Percentiles rank a stretch among this genome's conserved stretches.
phyloP scores from a whole-genome alignment of 2,888 invertebrate genomes.

The Drosophila setosimentum region DNA sequence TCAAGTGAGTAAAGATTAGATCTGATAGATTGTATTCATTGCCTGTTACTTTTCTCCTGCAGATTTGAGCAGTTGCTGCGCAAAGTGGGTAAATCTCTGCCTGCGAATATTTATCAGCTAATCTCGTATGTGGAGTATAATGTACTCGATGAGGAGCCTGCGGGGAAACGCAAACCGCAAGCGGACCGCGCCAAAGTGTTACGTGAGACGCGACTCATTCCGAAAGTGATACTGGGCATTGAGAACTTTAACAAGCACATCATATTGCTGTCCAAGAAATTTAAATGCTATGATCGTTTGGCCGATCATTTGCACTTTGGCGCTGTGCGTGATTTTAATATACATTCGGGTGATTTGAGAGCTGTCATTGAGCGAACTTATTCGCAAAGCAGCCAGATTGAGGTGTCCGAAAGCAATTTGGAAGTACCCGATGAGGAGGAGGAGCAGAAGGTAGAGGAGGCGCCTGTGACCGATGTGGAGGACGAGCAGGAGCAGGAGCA shows the following conservation, averaged over 20 bases:
- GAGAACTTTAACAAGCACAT: conserved; percentile 88
- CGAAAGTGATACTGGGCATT: conserved; percentile 87
- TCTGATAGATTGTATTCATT: not conserved
- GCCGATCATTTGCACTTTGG: conserved; percentile 87
- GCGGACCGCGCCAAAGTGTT: conserved; percentile 86
- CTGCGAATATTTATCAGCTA: conserved; percentile 86
- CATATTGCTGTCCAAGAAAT: conserved; percentile 87
- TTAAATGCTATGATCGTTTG: conserved; percentile 86
- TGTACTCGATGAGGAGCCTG: conserved; percentile 74
- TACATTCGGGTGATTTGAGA: conserved; percentile 86
- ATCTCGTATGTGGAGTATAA: conserved; percentile 87
- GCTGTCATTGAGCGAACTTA: conserved; percentile 86
- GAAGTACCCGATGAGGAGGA: conserved; percentile 19
- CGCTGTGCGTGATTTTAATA: conserved; percentile 88
- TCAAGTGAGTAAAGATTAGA: conserved; percentile 63
- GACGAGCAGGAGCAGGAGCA: conserved; percentile 10
- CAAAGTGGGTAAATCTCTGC: conserved; percentile 87
- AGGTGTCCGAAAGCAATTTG: conserved; percentile 60
- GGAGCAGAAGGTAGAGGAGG: conserved; percentile 10
- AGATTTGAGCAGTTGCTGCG: conserved; percentile 86
- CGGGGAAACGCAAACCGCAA: conserved; percentile 83
- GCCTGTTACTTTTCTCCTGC: conserved; percentile 20
- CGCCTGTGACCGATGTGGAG: conserved; percentile 16
- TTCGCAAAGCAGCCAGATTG: conserved; percentile 78
- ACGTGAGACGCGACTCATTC: conserved; percentile 87